Conservation (phyloP, 2,888 invertebrate species). For the Tetanocera ferruginea region DNA sequence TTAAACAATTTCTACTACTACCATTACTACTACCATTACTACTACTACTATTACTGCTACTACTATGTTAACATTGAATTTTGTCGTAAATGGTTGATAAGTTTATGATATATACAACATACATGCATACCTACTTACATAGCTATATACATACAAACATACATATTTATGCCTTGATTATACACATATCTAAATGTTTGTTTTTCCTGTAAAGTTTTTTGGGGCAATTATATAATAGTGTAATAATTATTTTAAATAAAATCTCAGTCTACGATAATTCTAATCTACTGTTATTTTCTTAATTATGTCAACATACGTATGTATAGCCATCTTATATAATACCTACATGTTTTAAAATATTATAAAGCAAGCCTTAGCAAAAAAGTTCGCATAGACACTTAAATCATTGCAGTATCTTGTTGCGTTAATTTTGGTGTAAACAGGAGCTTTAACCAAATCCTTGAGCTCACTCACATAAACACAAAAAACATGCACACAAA, state of each 20-base stretch:
- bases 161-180: neutral
- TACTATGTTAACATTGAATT: constrained; percentile 57
- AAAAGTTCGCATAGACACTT: too few relatives aligned
- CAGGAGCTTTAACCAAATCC: neutral
- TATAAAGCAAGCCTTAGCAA: too few relatives aligned
- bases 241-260: constrained; percentile 46
- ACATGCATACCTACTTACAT: constrained; percentile 4
- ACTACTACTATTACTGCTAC: neutral
- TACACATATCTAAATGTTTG: constrained; percentile 14
- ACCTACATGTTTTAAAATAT: too few relatives aligned
- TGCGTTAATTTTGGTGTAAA: constrained; percentile 9
- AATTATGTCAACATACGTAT: neutral
- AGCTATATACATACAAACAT: neutral
- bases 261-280: constrained; percentile 17
- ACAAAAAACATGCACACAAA: neutral
- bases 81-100: constrained; percentile 68
- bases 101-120: constrained; percentile 46
- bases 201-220: constrained; percentile 25
- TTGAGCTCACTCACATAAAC: constrained; percentile 22
- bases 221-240: constrained; percentile 50
- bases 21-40: neutral
- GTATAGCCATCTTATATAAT: too few relatives aligned
- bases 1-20: constrained; percentile 59
- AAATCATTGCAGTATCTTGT: neutral
- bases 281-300: constrained; percentile 5